Base-by-base conservation (phyloP, 2,113 vertebrate species). In the Erythrolamprus reginae region DNA sequence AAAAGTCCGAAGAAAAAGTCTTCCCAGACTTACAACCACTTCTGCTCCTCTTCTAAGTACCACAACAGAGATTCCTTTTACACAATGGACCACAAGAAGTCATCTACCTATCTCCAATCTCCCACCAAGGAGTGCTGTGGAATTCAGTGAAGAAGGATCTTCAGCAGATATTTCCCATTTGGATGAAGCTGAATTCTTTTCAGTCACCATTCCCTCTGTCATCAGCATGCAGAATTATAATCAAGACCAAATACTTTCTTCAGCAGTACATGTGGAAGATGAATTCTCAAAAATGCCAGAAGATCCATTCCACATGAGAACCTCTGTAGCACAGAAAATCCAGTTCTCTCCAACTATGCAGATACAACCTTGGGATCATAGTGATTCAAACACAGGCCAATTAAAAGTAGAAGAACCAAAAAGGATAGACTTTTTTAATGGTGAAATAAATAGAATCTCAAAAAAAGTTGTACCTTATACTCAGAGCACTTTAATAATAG, bases 1-100 rank as follows among this genome's bases (percentile, higher is more conserved):
- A 38, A 98, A 98, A 65, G 98, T 99, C 2, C 98, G 98, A 10
- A 97, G 98, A 19, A 97, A 94, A 91, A 98, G 96, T 21, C 3
- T 92, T 93, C 92, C 94, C 6, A 98, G 92, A 94, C 92, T 92
- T 0, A 96, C 96, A 0, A 93, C 94, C 28, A 86, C 91, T 7
- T 88, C 93, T 3, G 33, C 93, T 42, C 10, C 89, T 94, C 19
- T 89, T 19, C 58, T 48, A 89, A 93, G 83, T 84, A 87, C 77
- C 82, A 86, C 77, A 55, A 50, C 93, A 0, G 21, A 83, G 21
- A 82, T 94, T 0, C 47, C 91, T 1, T 1, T 24, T 17, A 5
- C 38, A 1, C 45, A 65, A 1, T 89, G 91, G 52, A 61, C 92
- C 3, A 90, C 17, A 26, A 47, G 89, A 0, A 19, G 94, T 1